Percentiles rank a stretch among this genome's conserved stretches.
These are phyloP conservation scores for Alectoris magna DNA, from an alignment of 2,797 vertebrate species.

Conservation along the genomic window DNA sequence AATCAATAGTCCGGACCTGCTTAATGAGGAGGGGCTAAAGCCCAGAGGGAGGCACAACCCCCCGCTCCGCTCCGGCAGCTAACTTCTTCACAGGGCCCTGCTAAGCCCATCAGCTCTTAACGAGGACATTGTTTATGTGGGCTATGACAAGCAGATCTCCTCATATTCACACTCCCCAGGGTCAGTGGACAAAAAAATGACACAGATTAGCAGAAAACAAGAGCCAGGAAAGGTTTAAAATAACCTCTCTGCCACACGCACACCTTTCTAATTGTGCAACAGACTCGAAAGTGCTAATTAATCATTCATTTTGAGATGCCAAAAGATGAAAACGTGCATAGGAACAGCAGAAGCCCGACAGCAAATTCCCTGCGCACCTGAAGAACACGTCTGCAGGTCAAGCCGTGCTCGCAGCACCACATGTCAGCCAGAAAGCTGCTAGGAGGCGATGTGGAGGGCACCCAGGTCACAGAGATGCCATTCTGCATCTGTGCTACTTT, in stretches of 20 bases:
- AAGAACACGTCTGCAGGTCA: background rate
- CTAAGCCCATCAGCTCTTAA: constrained; percentile 80
- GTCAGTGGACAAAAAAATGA: constrained; percentile 59
- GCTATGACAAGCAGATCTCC: constrained; percentile 71
- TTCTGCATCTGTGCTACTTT: fast-evolving
- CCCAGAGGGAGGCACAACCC: constrained; percentile 87
- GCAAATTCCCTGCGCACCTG: fast-evolving
- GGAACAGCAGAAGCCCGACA: background rate
- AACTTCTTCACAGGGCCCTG: constrained; percentile 73
- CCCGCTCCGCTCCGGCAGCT: constrained; percentile 71
- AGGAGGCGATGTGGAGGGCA: no score
- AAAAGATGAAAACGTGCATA: background rate
- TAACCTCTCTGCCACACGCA: background rate
- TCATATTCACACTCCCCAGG: constrained; percentile 49
- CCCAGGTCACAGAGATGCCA: fast-evolving
- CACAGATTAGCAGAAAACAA: constrained; percentile 77
- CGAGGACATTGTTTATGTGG: constrained; percentile 79
- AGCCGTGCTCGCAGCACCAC: fast-evolving
- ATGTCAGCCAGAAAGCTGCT: background rate
- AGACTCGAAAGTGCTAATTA: constrained; percentile 61
- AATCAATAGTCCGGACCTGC: constrained; percentile 94
- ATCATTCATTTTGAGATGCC: constrained; percentile 26
- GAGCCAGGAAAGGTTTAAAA: constrained; percentile 71
- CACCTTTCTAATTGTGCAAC: constrained; percentile 52
- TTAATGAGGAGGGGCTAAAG: constrained; percentile 92